Base-by-base conservation (phyloP, 1,140 invertebrate species). In the Caligus rogercresseyi region DNA sequence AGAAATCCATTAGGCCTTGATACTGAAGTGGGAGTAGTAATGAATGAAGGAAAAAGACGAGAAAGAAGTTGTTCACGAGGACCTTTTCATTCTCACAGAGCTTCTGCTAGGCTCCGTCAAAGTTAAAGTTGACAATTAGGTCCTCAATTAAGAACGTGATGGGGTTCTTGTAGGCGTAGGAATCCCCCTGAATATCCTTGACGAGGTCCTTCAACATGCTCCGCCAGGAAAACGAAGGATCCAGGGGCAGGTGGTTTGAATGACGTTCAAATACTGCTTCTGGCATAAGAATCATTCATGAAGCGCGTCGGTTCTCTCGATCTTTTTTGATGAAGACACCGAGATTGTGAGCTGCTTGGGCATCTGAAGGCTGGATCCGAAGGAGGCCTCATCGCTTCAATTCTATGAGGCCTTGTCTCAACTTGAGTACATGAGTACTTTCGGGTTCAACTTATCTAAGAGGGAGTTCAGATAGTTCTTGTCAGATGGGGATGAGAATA, bases 241-340 rank as follows among this genome's bases (percentile, higher is more conserved):
- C 71, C 99, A 95, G 0, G 96, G 96, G 70, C 95, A 98, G 80
- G 94, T 91, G 0, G 96, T 98, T 78, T 99, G 93, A 67, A 98
- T 96, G 31, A 94, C 92, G 76, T 98, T 98, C 70, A 98, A 78
- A 75, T 99, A 90, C 80, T 89, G 79, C 52, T 87, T 87, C 70
- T 89, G 84, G 71, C 95, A 92, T n/a, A 98, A 76, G 71, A 97
- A 96, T 83, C 96, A 89, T 69, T 99, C 96, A 69, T 98, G 96
- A 64, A 99, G 90, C 3, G 95, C 79, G 72, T 97, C 93, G 61
- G 89, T 78, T 19, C 93, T 72, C 65, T 73, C 71, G 23, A 25
- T 86, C 81, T 71, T 97, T 92, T 75, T 98, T 98, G 77, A 98
- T 98, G 95, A 96, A 99, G 0, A 99, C 90, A 76, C 98, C 96